Evolutionary conservation across 2,888 invertebrate genomes (phyloP).

Genomic region (Diarsia mendica): DNA sequence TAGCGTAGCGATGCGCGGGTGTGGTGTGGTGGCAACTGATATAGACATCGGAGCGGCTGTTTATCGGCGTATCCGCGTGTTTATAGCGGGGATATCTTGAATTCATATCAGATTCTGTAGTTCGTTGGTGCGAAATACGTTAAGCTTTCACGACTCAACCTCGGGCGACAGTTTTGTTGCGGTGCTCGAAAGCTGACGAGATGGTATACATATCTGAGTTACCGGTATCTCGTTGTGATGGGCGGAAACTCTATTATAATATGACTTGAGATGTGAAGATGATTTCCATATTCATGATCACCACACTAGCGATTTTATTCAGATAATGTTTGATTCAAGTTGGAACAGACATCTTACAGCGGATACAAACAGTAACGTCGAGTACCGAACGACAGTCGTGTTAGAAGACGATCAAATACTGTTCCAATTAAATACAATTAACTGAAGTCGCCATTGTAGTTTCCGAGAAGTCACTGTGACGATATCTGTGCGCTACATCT

Average conservation of each 20-base stretch:
- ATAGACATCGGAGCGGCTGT: background rate
- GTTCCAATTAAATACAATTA: constrained; percentile 4
- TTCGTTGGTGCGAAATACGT: background rate
- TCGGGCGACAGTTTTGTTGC: background rate
- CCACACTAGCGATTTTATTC: background rate
- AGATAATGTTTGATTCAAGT: background rate
- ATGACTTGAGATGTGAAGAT: background rate
- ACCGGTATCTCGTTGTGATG: background rate
- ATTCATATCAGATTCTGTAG: background rate
- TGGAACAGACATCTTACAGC: background rate
- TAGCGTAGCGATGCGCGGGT: too few relatives aligned
- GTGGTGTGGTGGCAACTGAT: background rate
- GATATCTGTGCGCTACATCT: constrained; percentile 4
- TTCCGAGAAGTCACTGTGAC: constrained; percentile 21
- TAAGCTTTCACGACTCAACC: background rate
- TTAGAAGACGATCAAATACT: background rate
- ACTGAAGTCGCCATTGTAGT: background rate
- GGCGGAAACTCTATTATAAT: background rate
- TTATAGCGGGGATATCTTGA: constrained; percentile 2
- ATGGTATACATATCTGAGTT: background rate
- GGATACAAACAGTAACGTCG: background rate
- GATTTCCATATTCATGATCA: background rate
- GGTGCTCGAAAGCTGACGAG: background rate
- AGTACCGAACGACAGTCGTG: background rate
- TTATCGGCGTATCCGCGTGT: too few relatives aligned